Evolutionary conservation across 2,888 invertebrate genomes (phyloP), one percentile per base, ranked within the genome.

Genomic region (Trissolcus brochymenae): DNA sequence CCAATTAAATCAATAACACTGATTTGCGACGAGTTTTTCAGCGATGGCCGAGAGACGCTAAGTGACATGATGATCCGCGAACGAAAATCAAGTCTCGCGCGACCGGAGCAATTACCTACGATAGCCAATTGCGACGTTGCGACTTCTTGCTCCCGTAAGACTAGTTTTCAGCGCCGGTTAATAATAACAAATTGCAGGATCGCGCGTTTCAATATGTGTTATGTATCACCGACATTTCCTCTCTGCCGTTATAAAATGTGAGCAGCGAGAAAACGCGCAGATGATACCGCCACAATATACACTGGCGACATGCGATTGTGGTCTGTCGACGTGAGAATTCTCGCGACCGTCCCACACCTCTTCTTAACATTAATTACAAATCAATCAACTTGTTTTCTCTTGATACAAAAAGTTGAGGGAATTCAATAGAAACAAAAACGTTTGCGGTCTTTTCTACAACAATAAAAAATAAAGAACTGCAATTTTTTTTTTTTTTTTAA

Each of bases 171-270:
- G 65, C 70, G 65, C 14, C 55, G 64, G 62, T 60, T 70, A 35
- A 35, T 35, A 70, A 70, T 76, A 76, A 76, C 67, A 76, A 76
- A 76, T 76, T 70, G 75, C 53, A 65, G 70, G 70, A 56, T 76
- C 70, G 29, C 29, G 55, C 60, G 55, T 67, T 74, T 67, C 64
- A 75, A 76, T 76, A 66, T 25, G 61, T 50, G 61, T 35, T 35
- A 35, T 25, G 4, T 35, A 35, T 35, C 65, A 61, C 76, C 70
- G 76, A 65, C 66, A 60, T 71, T 76, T 76, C 76, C 76, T 70
- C 59, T 49, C 16, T 49, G 46, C 59, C 29, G 55, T 46, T 53
- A 50, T 43, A 53, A 65, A 65, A 16, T 54, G 61, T 59, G 40
- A 51, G 55, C 53, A 56, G 62, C 46, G 46, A 16, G 14, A 46